Percentiles rank a stretch among this genome's conserved stretches.
phyloP scores from a whole-genome alignment of 2,888 invertebrate genomes.

The Parasteatoda lunata region DNA sequence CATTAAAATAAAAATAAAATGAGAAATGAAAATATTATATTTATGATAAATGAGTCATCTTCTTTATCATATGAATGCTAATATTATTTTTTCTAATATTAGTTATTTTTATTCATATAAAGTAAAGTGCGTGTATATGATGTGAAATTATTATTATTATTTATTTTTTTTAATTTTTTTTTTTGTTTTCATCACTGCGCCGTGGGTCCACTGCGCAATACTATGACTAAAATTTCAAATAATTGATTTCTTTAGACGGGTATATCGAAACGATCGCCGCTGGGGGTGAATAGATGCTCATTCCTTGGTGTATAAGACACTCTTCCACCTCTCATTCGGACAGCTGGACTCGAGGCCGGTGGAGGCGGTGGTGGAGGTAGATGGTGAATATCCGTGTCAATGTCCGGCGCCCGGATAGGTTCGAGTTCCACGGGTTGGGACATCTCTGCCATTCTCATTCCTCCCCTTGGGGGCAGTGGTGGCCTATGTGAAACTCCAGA shows the following conservation, averaged over 20 bases:
- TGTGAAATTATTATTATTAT: no score
- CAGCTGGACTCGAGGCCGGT: conserved; percentile 58
- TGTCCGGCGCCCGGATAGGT: conserved; percentile 48
- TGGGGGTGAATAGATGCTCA: conserved; percentile 24
- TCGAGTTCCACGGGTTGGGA: conserved; percentile 41
- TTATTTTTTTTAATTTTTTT: not conserved
- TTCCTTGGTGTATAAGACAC: conserved; percentile 54
- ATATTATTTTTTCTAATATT: no score
- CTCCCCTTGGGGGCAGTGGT: conserved; percentile 32
- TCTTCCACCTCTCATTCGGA: conserved; percentile 55
- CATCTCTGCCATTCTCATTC: conserved; percentile 20
- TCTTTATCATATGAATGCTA: no score
- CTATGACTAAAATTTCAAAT: not conserved
- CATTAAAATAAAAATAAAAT: no score
- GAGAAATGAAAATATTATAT: no score
- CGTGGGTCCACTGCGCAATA: conserved; percentile 14
- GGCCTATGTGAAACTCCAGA: not conserved
- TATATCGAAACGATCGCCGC: conserved; percentile 38
- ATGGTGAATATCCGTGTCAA: conserved; percentile 63
- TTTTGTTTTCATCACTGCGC: conserved; percentile 1
- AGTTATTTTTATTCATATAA: no score
- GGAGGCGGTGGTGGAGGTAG: conserved; percentile 67
- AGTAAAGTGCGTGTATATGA: no score
- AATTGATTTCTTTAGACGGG: conserved; percentile 31
- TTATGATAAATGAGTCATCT: no score